These are phyloP conservation scores for Drosophila gaucha DNA, from an alignment of 2,888 invertebrate species.

Conservation along the genomic window DNA sequence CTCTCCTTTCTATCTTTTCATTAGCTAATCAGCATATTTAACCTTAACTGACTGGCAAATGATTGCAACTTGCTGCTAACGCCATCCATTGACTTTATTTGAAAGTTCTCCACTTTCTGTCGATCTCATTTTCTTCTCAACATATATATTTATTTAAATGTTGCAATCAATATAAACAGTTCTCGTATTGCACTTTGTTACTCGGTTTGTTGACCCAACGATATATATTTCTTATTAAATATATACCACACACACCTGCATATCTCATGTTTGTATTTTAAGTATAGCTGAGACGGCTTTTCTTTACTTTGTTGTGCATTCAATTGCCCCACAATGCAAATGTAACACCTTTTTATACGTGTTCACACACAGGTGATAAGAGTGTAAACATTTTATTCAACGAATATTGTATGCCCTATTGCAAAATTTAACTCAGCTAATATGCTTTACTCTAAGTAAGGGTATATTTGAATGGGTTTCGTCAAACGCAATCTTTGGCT, in stretches of 20 bases:
- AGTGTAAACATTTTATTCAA: background rate
- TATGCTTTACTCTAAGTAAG: background rate
- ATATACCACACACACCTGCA: constrained; percentile 2
- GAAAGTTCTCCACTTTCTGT: too few relatives aligned
- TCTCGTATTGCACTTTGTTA: background rate
- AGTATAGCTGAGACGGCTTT: constrained; percentile 10
- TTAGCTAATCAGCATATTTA: constrained; percentile 28
- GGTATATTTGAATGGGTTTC: constrained; percentile 3
- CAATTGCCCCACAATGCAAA: constrained; percentile 44
- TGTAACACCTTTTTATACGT: constrained; percentile 25
- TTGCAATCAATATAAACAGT: constrained; percentile 22
- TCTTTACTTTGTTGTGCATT: constrained; percentile 25
- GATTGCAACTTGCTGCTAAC: too few relatives aligned
- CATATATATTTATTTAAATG: constrained; percentile 29
- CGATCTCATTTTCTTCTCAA: too few relatives aligned
- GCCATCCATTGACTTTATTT: too few relatives aligned
- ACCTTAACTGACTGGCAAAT: too few relatives aligned
- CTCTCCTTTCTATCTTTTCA: background rate
- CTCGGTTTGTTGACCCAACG: constrained; percentile 16
- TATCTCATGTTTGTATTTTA: background rate
- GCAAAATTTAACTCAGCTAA: background rate
- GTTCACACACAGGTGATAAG: constrained; percentile 10
- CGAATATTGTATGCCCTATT: background rate
- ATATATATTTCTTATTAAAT: background rate
- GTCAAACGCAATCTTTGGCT: constrained; percentile 8